A percentile compares a stretch with the other conserved stretches of the same genome.
These are phyloP conservation scores for Sebastes alutus DNA, from an alignment of 2,797 vertebrate genomes.

Conservation along the genomic window DNA sequence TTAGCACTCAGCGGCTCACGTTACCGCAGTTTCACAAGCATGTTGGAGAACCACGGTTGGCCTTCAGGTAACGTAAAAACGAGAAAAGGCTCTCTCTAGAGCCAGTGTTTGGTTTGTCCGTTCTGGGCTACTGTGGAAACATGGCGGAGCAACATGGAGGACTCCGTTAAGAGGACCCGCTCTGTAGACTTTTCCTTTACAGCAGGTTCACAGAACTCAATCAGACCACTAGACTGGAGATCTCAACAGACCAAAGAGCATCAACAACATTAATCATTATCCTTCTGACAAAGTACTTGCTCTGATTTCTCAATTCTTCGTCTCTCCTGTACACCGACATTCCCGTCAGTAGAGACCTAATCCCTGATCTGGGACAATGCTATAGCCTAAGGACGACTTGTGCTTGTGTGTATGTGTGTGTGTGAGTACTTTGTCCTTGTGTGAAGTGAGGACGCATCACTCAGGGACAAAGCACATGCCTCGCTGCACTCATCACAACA, in stretches of 20 bases:
- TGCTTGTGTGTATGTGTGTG: background rate
- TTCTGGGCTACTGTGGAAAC: no score
- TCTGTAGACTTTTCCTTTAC: background rate
- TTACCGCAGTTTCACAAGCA: no score
- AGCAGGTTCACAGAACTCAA: background rate
- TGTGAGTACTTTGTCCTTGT: slow-evolving; percentile 24
- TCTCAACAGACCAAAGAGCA: background rate
- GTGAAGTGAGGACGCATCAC: slow-evolving; percentile 48
- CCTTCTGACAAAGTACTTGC: slow-evolving; percentile 72
- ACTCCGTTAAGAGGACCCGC: no score
- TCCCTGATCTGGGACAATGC: slow-evolving; percentile 75
- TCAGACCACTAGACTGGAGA: background rate
- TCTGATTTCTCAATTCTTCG: slow-evolving; percentile 18
- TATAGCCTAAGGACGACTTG: slow-evolving; percentile 16
- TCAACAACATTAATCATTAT: slow-evolving; percentile 10
- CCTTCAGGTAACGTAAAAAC: no score
- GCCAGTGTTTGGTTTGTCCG: no score
- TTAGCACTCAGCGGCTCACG: no score
- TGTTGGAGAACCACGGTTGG: no score
- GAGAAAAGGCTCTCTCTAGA: no score
- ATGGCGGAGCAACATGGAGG: no score
- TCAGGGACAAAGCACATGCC: slow-evolving; percentile 43
- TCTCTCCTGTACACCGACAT: slow-evolving; percentile 45
- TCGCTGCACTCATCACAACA: slow-evolving; percentile 47
- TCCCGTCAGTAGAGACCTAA: slow-evolving; percentile 77